Evolutionary conservation across 1,140 invertebrate species (phyloP).

Genomic region (Psix sp.): DNA sequence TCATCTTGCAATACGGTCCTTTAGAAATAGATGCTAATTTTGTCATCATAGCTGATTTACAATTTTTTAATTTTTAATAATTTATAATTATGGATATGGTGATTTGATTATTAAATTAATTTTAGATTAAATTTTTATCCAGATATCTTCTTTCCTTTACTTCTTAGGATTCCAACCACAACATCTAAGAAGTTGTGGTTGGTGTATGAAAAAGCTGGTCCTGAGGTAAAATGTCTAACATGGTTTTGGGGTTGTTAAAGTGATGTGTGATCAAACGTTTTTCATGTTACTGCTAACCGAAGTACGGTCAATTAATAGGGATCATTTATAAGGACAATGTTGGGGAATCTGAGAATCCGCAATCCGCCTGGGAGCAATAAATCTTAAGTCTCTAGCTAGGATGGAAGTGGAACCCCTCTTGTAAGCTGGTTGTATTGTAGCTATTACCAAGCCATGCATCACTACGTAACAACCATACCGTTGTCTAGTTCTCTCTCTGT

Average conservation of each 20-base stretch:
- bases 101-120: too few species aligned
- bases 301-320: constrained; percentile 76
- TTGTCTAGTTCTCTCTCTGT: constrained; percentile 56
- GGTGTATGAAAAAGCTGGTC: too few species aligned
- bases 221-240: constrained; percentile 23
- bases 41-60: neutral
- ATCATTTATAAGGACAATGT: constrained; percentile 76
- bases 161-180: too few species aligned
- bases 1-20: too few species aligned
- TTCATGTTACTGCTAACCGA: constrained; percentile 51
- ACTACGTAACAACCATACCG: constrained; percentile 74
- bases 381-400: constrained; percentile 71
- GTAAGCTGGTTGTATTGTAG: constrained; percentile 77
- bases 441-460: constrained; percentile 77
- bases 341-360: constrained; percentile 76
- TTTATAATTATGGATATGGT: too few species aligned
- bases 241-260: constrained; percentile 30
- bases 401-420: constrained; percentile 73
- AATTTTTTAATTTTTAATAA: too few species aligned
- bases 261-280: constrained; percentile 56
- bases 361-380: constrained; percentile 75
- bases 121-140: too few species aligned
- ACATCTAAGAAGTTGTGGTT: neutral
- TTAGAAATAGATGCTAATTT: too few species aligned
- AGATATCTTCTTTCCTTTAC: too few species aligned